Evolutionary conservation across 1,140 invertebrate species (phyloP), one percentile per base, ranked within the genome.

Genomic region (Triops longicaudatus): DNA sequence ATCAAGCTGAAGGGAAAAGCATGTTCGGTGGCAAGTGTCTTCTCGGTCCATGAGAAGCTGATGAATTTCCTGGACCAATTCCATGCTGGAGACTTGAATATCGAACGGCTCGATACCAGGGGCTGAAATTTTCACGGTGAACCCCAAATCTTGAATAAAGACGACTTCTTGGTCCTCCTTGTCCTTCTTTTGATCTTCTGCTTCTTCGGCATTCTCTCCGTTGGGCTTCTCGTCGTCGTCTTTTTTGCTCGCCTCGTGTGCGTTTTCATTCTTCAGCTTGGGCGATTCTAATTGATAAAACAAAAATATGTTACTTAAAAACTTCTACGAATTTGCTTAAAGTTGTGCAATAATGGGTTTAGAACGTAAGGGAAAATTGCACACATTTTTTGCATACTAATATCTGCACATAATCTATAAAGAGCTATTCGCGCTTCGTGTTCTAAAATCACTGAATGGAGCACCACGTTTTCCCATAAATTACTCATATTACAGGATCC

Each of bases 1-100:
- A 82, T 98, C 95, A 6, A 99, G 85, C 85, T 99, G 96, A 10
- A 99, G 87, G 0, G 96, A 97, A 83, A 99, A 99, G 83, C 97
- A 99, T 1, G 98, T 99, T 28, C 97, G 87, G 82, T 98, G 97
- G 82, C 97, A 99, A 0, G 96, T 98, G 82, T 99, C 97, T 84
- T 99, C 97, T 42, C 96, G 87, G 83, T 99, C 97, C 94, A 98
- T 98, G 10, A 99, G 85, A 74, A 98, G 86, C 85, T 98, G 97
- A 84, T 98, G 96, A 74, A 99, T 98, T 87, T 99, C 98, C 87
- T 99, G 97, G 0, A 99, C 96, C 50, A 99, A 85, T 84, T 99
- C 97, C 92, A 97, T 96, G 82, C 95, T 97, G 14, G 95, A 98
- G 1, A 99, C 91, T 86, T 97, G 95, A 82, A 98, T 93, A 82